Conservation (phyloP, 2,113 vertebrate species). For the Antigone vipio region DNA sequence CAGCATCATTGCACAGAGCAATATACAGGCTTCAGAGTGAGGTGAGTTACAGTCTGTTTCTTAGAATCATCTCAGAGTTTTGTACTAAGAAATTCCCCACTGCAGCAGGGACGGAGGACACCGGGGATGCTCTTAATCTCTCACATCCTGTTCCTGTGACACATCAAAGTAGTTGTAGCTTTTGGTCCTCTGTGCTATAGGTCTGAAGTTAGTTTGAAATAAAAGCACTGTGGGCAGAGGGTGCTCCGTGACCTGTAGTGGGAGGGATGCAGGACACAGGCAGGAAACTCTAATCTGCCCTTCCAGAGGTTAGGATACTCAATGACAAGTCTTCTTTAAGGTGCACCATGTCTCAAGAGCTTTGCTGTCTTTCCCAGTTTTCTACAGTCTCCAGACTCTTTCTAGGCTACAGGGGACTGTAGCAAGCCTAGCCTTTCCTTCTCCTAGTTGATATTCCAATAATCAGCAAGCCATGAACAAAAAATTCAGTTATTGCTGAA, state of each 20-base stretch:
- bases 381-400: background rate
- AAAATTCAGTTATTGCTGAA: background rate
- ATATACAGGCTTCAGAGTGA: background rate
- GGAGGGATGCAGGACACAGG: background rate
- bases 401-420: background rate
- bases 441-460: background rate
- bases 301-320: background rate
- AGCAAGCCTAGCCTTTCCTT: background rate
- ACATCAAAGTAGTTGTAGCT: background rate
- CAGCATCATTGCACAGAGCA: background rate
- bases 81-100: background rate
- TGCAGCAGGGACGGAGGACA: background rate
- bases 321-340: background rate
- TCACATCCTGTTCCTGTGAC: fast-evolving
- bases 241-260: background rate
- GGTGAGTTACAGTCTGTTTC: background rate
- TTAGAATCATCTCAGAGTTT: background rate
- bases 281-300: background rate
- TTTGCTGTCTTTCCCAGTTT: background rate
- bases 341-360: background rate
- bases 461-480: background rate
- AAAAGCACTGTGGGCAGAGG: background rate
- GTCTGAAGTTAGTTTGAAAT: background rate
- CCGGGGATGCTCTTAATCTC: background rate
- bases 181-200: background rate